phyloP scores from a whole-genome alignment of 2,888 invertebrate species.

The Dorcus parallelipipedus region DNA sequence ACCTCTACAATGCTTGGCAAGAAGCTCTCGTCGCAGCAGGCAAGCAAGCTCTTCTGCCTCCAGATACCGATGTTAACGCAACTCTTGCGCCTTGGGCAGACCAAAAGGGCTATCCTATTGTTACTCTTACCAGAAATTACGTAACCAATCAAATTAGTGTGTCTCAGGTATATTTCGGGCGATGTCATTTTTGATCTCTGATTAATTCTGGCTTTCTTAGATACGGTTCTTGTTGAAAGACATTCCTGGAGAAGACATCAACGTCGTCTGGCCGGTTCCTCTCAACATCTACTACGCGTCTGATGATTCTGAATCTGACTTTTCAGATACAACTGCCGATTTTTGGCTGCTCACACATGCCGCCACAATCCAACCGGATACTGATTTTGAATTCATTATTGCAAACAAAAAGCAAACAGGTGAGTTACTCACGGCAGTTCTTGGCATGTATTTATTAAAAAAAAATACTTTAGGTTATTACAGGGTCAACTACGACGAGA shows the following conservation, averaged over 20 bases:
- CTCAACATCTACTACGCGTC: conserved; percentile 32
- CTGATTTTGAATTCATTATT: conserved; percentile 53
- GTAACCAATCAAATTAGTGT: background rate
- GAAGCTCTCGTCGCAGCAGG: background rate
- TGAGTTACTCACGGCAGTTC: conserved; percentile 31
- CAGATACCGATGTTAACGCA: background rate
- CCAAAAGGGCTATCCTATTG: conserved; percentile 14
- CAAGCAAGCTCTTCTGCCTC: background rate
- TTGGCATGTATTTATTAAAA: conserved; percentile 54
- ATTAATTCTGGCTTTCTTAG: too few species aligned
- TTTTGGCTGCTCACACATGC: conserved; percentile 48
- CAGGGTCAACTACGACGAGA: conserved; percentile 44
- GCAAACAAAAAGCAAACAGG: conserved; percentile 59
- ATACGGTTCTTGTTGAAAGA: too few species aligned
- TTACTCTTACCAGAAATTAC: background rate
- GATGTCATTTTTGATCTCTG: too few species aligned
- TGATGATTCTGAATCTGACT: conserved; percentile 5
- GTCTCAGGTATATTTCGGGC: too few species aligned
- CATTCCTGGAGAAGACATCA: too few species aligned
- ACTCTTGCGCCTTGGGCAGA: conserved; percentile 7
- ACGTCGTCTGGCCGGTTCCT: conserved; percentile 40
- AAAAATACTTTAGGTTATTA: conserved; percentile 46
- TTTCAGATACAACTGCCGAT: conserved; percentile 47
- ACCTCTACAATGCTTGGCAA: conserved; percentile 7
- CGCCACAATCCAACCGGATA: background rate